Percentiles rank a stretch among this genome's conserved stretches.
Conservation (phyloP, 1,140 invertebrate genomes). For the Helicoverpa armigera region DNA sequence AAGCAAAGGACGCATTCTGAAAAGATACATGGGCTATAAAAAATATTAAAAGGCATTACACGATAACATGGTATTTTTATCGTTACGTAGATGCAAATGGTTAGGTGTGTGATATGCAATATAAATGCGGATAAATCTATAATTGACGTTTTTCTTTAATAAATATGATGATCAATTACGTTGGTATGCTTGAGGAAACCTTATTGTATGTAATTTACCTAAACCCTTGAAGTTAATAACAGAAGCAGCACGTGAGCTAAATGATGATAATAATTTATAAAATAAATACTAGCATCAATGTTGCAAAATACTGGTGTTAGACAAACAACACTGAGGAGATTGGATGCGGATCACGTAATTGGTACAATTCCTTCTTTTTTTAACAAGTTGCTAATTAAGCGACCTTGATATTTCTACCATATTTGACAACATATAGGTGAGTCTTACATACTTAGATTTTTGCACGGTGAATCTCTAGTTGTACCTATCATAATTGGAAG, state of each 20-base stretch:
- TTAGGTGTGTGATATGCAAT: not conserved
- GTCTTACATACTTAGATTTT: no score
- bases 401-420: constrained; percentile 3
- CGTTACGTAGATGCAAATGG: no score
- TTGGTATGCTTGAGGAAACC: constrained; percentile 23
- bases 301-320: not conserved
- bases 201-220: constrained; percentile 30
- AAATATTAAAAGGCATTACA: no score
- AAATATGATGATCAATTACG: constrained; percentile 19
- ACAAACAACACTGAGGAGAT: not conserved
- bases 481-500: no score
- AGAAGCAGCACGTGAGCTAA: constrained; percentile 23
- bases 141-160: constrained; percentile 4
- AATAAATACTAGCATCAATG: not conserved
- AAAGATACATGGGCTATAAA: no score
- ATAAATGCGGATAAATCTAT: constrained; percentile 23
- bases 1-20: no score
- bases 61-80: no score
- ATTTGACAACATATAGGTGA: not conserved
- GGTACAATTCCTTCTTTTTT: constrained; percentile 13
- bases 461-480: no score
- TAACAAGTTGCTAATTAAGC: constrained; percentile 4
- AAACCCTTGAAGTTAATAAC: constrained; percentile 41
- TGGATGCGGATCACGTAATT: not conserved
- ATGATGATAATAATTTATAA: constrained; percentile 15